A percentile compares a stretch with the other conserved stretches of the same genome.
These are phyloP conservation scores for Molossus alvarezi DNA, from an alignment of 2,797 vertebrate genomes.

Conservation along the genomic window DNA sequence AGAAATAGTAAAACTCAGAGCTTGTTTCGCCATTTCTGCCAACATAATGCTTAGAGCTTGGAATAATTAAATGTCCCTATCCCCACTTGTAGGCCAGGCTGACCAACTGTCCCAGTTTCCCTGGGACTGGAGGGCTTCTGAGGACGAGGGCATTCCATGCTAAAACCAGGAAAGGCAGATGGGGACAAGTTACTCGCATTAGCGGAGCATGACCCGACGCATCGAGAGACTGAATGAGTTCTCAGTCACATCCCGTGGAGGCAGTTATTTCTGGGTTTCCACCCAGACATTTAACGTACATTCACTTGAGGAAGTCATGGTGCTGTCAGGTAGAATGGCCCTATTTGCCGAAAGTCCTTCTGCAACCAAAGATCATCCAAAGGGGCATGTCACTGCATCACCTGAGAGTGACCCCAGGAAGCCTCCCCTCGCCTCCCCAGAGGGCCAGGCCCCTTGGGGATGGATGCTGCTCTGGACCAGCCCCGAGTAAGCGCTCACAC, in stretches of 20 bases:
- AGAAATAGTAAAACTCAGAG: slow-evolving; percentile 53
- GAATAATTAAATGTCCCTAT: background rate
- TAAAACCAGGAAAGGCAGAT: background rate
- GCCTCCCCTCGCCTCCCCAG: background rate
- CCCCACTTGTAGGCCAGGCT: background rate
- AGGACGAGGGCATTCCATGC: background rate
- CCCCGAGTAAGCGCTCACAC: background rate
- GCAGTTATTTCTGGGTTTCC: background rate
- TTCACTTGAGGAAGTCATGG: background rate
- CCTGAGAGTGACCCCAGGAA: background rate
- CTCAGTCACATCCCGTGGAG: background rate
- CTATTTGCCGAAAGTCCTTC: background rate
- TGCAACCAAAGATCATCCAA: background rate
- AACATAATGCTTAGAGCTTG: background rate
- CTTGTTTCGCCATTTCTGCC: background rate
- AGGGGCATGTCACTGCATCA: background rate
- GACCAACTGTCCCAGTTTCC: background rate
- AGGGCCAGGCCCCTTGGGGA: background rate
- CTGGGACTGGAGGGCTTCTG: background rate
- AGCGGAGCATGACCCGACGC: background rate
- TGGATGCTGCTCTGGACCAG: background rate
- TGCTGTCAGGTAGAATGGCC: background rate
- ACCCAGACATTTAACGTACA: background rate
- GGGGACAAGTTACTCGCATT: background rate
- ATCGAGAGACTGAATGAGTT: background rate